Conservation (phyloP, 2,113 vertebrate genomes). For the Salminus brasiliensis region DNA sequence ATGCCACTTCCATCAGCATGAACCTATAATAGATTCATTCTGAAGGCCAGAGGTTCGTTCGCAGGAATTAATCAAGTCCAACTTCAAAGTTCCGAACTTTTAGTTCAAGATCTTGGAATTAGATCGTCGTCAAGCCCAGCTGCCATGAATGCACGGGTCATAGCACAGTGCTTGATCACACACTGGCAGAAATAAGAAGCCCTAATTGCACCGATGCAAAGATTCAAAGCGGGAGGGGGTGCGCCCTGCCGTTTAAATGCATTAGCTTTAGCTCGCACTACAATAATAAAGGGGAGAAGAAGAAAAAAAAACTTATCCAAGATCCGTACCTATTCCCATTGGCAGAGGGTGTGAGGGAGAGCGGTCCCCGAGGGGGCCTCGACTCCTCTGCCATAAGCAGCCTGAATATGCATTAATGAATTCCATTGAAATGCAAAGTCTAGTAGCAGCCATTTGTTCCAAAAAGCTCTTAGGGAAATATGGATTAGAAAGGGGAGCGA, state of each 20-base stretch:
- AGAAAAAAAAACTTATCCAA: neutral
- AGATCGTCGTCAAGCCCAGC: neutral
- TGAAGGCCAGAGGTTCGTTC: no score
- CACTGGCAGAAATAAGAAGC: constrained; percentile 17
- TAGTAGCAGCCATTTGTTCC: constrained; percentile 65
- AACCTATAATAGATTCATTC: no score
- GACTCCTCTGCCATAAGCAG: constrained; percentile 30
- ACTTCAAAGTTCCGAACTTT: no score
- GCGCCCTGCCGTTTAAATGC: constrained; percentile 39
- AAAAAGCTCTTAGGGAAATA: constrained; percentile 64
- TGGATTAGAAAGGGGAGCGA: constrained; percentile 69
- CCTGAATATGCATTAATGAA: constrained; percentile 50
- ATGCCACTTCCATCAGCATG: no score
- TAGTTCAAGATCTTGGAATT: neutral
- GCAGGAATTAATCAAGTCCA: no score
- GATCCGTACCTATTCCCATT: constrained; percentile 12
- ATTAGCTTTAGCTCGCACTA: constrained; percentile 35
- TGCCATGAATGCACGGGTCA: neutral
- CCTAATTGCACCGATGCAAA: constrained; percentile 43
- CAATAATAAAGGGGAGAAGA: neutral
- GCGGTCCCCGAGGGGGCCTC: constrained; percentile 11
- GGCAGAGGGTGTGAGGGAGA: constrained; percentile 6
- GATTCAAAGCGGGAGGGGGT: constrained; percentile 16
- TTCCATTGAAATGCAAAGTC: constrained; percentile 63
- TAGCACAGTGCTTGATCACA: constrained; percentile 11